Evolutionary conservation across 2,113 vertebrate genomes (phyloP), one percentile per base, ranked within the genome.

Genomic region (Lepidothrix coronata): DNA sequence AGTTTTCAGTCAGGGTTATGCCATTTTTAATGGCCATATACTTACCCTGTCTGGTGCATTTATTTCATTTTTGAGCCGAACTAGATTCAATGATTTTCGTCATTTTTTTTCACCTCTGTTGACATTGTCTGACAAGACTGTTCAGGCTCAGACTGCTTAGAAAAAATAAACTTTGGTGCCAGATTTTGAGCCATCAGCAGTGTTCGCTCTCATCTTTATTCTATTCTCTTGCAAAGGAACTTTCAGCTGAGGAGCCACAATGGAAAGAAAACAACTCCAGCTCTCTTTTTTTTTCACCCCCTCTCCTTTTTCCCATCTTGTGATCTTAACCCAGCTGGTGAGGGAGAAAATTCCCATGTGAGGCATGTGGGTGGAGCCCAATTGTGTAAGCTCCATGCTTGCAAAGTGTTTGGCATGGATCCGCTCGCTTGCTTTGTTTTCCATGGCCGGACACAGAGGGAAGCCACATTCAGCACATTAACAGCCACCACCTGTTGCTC

Each of bases 1-100:
- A 94, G 67, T 95, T 96, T 96, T 78, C 92, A 96, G 94, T 79
- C 89, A 78, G 87, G 96, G 93, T 91, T 96, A 90, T 96, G 97
- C 89, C 93, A 96, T 89, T 95, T 96, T 94, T 95, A 95, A 97
- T 94, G 91, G 85, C 41, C 87, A 55, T 86, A 79, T 78, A 95
- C 88, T 96, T 94, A 91, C 88, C 84, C 85, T 93, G 95, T 95
- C 95, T 93, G 82, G 87, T 94, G 79, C 94, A 93, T 93, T 96
- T 97, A 95, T 96, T 96, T 96, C 92, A 85, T 91, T 96, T 96
- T 90, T 20, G 41, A 93, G 93, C 52, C 49, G 72, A 96, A 96
- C 81, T 85, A 74, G 68, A 95, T 93, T 90, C 92, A 93, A 91
- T 93, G 72, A 94, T 96, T 96, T 95, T 95, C 20, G 76, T 94